These are phyloP conservation scores for Balearica regulorum DNA, from an alignment of 2,797 vertebrate genomes.

Conservation along the genomic window DNA sequence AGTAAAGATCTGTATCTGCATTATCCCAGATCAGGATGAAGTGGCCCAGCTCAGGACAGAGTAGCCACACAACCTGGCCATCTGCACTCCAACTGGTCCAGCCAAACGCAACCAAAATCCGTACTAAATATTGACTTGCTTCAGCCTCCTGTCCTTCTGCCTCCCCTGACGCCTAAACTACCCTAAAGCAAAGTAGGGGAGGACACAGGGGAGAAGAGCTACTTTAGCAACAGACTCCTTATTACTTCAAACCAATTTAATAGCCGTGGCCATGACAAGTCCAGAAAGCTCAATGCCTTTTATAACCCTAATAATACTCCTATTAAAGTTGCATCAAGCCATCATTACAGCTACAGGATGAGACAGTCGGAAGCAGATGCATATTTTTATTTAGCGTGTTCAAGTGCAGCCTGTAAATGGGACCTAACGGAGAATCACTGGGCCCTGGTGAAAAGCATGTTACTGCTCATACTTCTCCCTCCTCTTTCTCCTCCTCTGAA, in stretches of 20 bases:
- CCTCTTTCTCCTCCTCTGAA: neutral
- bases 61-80: neutral
- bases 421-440: neutral
- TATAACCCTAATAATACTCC: neutral
- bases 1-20: neutral
- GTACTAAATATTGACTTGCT: neutral
- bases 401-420: neutral
- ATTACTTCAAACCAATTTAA: neutral
- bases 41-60: neutral
- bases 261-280: neutral
- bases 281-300: neutral
- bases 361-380: neutral
- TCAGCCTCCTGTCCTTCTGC: neutral
- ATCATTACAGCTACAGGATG: neutral
- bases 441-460: neutral
- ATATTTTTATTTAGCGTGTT: neutral
- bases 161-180: neutral
- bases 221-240: neutral
- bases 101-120: neutral
- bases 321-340: neutral
- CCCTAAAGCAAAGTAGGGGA: neutral
- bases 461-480: neutral
- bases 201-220: neutral
- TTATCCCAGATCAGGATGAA: accelerated
- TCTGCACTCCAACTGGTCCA: neutral